phyloP scores from a whole-genome alignment of 2,113 vertebrate genomes.

The Nansenia antarctica region DNA sequence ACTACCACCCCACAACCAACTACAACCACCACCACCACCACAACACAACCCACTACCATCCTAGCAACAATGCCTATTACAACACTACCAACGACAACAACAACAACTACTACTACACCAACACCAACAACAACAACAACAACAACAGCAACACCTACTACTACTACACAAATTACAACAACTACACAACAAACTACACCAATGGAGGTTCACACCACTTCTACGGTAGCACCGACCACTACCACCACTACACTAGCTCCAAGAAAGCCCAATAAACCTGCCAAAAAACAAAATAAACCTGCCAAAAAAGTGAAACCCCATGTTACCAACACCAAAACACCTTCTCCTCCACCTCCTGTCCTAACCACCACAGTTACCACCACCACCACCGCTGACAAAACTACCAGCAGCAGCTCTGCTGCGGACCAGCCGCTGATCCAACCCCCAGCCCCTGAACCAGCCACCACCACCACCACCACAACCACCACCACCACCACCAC shows the following conservation, averaged over 20 bases:
- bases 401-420: conserved; percentile 2
- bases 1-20: conserved; percentile 1
- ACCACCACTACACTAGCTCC: not conserved
- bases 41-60: conserved; percentile 3
- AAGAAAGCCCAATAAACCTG: conserved; percentile 43
- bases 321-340: conserved; percentile 12
- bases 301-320: conserved; percentile 56
- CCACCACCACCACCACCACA: not conserved
- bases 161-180: not conserved
- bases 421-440: not conserved
- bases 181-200: not conserved
- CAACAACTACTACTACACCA: not conserved
- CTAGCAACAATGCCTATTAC: too few species aligned
- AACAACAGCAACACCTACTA: conserved; percentile 31
- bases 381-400: conserved; percentile 23
- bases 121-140: conserved; percentile 19
- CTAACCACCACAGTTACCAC: conserved; percentile 14
- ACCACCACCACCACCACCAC: not conserved
- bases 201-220: not conserved
- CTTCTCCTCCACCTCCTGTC: not conserved
- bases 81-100: conserved; percentile 1
- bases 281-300: conserved; percentile 59
- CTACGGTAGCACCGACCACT: conserved; percentile 12
- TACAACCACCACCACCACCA: conserved; percentile 11
- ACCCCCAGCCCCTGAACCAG: not conserved